These are phyloP conservation scores for Ophioninae sp. DNA, from an alignment of 2,888 invertebrate genomes.

Conservation along the genomic window DNA sequence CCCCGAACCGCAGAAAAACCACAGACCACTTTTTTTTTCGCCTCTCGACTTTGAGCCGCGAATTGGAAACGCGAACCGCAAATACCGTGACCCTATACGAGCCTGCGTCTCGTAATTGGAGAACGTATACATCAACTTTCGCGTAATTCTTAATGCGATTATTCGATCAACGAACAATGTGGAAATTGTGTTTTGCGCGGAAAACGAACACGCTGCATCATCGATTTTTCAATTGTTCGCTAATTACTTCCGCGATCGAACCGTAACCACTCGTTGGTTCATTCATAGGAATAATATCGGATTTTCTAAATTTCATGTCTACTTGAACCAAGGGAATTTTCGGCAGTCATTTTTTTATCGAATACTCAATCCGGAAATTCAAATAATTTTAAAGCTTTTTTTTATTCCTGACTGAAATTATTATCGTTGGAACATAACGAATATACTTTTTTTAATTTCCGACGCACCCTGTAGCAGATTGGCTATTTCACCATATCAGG, in stretches of 20 bases:
- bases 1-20: conserved; percentile 40
- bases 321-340: no score
- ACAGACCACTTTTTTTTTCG: conserved; percentile 37
- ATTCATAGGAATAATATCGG: background rate
- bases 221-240: background rate
- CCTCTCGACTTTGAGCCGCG: conserved; percentile 21
- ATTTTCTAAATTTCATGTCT: no score
- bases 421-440: no score
- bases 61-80: conserved; percentile 39
- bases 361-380: no score
- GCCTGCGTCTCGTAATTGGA: conserved; percentile 43
- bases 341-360: no score
- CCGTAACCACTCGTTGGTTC: background rate
- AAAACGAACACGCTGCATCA: background rate
- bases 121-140: conserved; percentile 13
- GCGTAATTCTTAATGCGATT: conserved; percentile 40
- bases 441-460: no score
- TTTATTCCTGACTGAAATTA: no score
- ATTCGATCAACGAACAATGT: conserved; percentile 34
- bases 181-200: conserved; percentile 10
- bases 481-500: no score
- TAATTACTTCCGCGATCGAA: background rate
- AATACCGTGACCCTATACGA: conserved; percentile 34
- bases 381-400: no score
- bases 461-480: no score